Evolutionary conservation across 1,140 invertebrate species (phyloP), one percentile per base, ranked within the genome.

Genomic region (Agrypnia vestita): DNA sequence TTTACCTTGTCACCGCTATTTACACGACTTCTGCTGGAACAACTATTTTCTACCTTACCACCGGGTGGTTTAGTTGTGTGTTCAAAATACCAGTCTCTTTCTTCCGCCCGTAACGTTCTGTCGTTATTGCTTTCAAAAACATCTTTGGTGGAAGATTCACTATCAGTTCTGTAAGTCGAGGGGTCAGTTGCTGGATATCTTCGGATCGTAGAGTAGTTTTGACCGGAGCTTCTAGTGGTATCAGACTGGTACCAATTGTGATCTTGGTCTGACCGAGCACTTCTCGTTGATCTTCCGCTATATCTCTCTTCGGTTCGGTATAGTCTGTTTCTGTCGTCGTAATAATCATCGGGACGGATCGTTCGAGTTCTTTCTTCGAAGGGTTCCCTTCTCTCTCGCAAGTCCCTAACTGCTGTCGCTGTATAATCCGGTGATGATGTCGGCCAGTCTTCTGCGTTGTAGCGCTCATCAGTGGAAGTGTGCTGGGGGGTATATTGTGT

Each of bases 51-150:
- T n/a, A 78, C 43, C 62, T 83, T 83, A 21, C 72, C 76, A n/a
- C 35, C 44, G 4, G 73, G 77, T 13, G 72, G 81, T 82, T 86
- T 89, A 82, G 88, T 89, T 78, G 87, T 86, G 43, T 90, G 87
- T 82, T 90, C 89, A 86, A 88, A 87, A 76, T 90, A 90, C 89
- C 89, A 89, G 53, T 90, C 88, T 64, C 87, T 85, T 82, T 90
- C 89, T 79, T 90, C 89, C 15, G 88, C 89, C 79, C 89, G 80
- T 6, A 90, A 86, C 49, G 89, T 90, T 44, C 88, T 89, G 72
- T 90, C 89, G 80, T 89, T 90, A 76, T 87, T 87, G 44, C 88
- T 87, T 79, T 90, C 89, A 79, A 88, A 89, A 6, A 53, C 74
- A 4, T 83, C 82, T 64, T 81, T 83, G 9, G 76, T 53, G 0